Conservation (phyloP, 2,113 vertebrate genomes). For the Parus major region DNA sequence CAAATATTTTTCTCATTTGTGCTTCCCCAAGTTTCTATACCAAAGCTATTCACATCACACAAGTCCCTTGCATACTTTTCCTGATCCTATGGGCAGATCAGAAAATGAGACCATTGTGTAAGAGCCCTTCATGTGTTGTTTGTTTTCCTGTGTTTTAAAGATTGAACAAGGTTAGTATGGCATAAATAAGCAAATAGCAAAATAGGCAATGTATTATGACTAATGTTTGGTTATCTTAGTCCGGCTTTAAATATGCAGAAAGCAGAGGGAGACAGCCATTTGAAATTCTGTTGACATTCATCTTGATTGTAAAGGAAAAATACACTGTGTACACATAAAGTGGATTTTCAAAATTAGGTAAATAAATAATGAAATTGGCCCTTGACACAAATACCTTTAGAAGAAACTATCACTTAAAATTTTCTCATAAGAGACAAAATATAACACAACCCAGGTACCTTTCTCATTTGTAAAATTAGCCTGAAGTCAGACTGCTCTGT, state of each 20-base stretch:
- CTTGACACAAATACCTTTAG: constrained; percentile 1
- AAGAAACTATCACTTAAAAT: background rate
- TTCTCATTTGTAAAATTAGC: background rate
- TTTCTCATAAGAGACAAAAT: background rate
- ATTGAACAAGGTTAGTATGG: background rate
- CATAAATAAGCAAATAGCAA: background rate
- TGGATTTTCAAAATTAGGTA: background rate
- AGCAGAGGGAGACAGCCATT: background rate
- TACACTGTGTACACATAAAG: rapidly evolving
- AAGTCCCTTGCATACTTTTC: background rate
- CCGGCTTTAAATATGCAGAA: background rate
- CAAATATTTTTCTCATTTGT: background rate
- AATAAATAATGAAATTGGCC: background rate
- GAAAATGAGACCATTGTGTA: constrained; percentile 29
- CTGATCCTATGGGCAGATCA: background rate
- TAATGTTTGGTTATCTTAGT: background rate
- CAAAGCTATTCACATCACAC: background rate
- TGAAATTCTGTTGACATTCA: background rate
- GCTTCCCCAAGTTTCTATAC: background rate
- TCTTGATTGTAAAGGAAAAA: background rate
- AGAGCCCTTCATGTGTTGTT: background rate
- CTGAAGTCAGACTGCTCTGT: background rate
- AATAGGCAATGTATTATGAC: background rate
- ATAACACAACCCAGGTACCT: background rate
- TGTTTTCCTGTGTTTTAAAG: background rate